A percentile compares a stretch with the other conserved stretches of the same genome.
Evolutionary conservation across 2,113 vertebrate genomes (phyloP).

Genomic region (Psettodes erumei): DNA sequence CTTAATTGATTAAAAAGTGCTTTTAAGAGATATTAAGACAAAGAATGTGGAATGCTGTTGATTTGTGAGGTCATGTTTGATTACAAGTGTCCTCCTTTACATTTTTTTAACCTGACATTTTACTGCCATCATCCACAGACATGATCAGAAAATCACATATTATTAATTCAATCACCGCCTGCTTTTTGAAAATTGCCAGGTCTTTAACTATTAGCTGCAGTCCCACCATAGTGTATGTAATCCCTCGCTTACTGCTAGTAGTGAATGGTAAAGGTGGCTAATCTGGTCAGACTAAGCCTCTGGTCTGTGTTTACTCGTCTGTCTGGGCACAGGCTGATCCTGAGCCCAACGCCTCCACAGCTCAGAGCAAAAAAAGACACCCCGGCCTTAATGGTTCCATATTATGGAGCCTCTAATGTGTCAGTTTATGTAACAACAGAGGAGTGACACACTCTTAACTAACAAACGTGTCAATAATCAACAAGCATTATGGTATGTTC

Average conservation of each 20-base stretch:
- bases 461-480: neutral
- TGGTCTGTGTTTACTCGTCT: slow-evolving; percentile 70
- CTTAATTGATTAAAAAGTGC: neutral
- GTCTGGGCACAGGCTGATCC: slow-evolving; percentile 54
- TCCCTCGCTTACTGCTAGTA: slow-evolving; percentile 13
- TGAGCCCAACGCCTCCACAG: slow-evolving; percentile 40
- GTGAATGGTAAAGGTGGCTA: slow-evolving; percentile 59
- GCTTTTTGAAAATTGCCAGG: neutral
- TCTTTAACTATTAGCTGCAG: slow-evolving; percentile 10
- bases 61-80: neutral
- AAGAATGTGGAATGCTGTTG: no score
- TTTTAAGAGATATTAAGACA: neutral
- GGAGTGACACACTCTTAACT: neutral
- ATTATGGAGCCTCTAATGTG: neutral
- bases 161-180: neutral
- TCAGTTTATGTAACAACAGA: no score
- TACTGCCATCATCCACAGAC: neutral
- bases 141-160: neutral
- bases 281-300: slow-evolving; percentile 68
- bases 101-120: neutral
- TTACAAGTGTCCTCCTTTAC: neutral
- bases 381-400: neutral
- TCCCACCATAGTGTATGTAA: slow-evolving; percentile 25
- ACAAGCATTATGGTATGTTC: neutral
- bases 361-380: slow-evolving; percentile 2